Percentiles rank a stretch among this genome's conserved stretches.
phyloP scores from a whole-genome alignment of 1,140 invertebrate genomes.

The Conus ventricosus region DNA sequence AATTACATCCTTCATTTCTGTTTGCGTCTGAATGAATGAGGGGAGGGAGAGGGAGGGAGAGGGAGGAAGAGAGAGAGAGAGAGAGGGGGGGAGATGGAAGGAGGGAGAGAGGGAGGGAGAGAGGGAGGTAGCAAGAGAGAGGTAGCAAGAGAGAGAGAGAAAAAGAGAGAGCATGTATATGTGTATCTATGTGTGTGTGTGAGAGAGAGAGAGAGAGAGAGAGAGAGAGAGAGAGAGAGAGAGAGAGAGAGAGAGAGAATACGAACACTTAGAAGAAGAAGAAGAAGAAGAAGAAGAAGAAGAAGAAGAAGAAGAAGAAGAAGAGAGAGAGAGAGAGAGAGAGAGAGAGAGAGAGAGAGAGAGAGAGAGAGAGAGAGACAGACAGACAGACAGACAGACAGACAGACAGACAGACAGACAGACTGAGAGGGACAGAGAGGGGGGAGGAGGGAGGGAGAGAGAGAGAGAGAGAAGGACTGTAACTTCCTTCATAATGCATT shows the following conservation, averaged over 20 bases:
- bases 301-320: neutral
- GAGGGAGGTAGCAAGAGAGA: too few relatives aligned
- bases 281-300: neutral
- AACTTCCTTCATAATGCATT: too few relatives aligned
- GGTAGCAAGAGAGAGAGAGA: too few relatives aligned
- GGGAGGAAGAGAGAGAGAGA: too few relatives aligned
- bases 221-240: slow-evolving; percentile 62
- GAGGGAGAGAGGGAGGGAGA: slow-evolving; percentile 3
- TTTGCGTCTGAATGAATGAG: too few relatives aligned
- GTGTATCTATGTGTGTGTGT: too few relatives aligned
- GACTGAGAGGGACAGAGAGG: neutral
- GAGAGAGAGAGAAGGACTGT: neutral
- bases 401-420: neutral
- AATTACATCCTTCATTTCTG: too few relatives aligned
- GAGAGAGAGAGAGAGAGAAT: slow-evolving; percentile 5
- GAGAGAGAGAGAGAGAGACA: neutral
- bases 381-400: neutral
- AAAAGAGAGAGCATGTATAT: too few relatives aligned
- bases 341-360: neutral
- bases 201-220: too few relatives aligned
- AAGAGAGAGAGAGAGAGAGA: neutral
- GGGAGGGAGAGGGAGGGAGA: too few relatives aligned
- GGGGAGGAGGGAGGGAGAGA: neutral
- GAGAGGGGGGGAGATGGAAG: too few relatives aligned
- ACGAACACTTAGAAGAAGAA: too few relatives aligned